Base-by-base conservation (phyloP, 2,113 vertebrate genomes). In the Sander lucioperca region DNA sequence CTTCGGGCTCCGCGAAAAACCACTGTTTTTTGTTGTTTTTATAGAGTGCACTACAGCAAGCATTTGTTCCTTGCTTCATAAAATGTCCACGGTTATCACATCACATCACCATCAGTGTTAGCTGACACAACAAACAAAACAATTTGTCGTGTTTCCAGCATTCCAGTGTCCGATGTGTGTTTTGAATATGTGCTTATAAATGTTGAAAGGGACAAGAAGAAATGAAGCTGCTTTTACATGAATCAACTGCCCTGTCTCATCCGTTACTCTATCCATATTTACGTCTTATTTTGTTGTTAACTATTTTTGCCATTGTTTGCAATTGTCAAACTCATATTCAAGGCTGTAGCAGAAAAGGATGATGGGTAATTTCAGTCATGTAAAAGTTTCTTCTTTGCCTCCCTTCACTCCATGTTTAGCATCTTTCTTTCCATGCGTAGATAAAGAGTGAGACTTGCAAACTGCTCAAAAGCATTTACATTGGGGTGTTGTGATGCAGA, bases 301-400 rank as follows among this genome's bases (percentile, higher is more conserved):
- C 39, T 50, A 74, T n/a, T 43, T 45, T 74, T 6, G 54, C 43
- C 75, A 45, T 10, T 53, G 27, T 76, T 79, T 76, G 58, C 59
- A 75, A 80, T 74, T 48, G 33, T 74, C 48, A 74, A 83, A 80
- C 21, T 73, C n/a, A 33, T 75, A 27, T 68, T 72, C n/a, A 77
- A 80, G 82, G 77, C 86, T 47, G 15, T 10, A 48, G 57, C 77
- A 74, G 43, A 85, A 43, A 30, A 76, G 77, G 77, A 90, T 82
- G 88, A 82, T 70, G 84, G 79, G 86, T 82, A 73, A 82, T 91
- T 64, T 72, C 65, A 59, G 65, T 79, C 89, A 91, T 91, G 86
- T 91, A 86, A 90, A 91, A 82, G 80, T 43, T 27, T 50, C 61
- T 62, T 77, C 85, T 71, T 85, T 72, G 15, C 70, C 82, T 88